phyloP scores from a whole-genome alignment of 1,140 invertebrate genomes.

The Eulimnadia texana region DNA sequence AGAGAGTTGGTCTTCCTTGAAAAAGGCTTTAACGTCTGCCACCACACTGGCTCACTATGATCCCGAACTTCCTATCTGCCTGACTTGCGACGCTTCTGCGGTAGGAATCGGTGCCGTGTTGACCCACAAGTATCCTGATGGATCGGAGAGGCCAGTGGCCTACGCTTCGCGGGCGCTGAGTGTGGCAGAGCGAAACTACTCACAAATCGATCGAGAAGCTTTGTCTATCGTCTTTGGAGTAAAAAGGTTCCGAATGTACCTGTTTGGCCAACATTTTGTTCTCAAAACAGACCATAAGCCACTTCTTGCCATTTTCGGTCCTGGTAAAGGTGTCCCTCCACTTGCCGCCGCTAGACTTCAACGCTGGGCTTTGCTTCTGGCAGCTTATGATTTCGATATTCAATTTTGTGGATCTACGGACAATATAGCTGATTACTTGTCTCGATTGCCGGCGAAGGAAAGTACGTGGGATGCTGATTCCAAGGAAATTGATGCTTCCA shows the following conservation, averaged over 20 bases:
- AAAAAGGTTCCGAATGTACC: slow-evolving; percentile 26
- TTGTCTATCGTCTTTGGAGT: slow-evolving; percentile 27
- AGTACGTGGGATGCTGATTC: background rate
- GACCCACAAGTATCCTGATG: slow-evolving; percentile 26
- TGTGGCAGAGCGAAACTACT: slow-evolving; percentile 24
- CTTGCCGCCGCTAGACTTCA: slow-evolving; percentile 26
- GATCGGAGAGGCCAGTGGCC: slow-evolving; percentile 30
- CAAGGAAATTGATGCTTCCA: background rate
- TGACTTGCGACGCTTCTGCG: slow-evolving; percentile 30
- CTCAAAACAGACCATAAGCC: slow-evolving; percentile 29
- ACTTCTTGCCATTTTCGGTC: slow-evolving; percentile 23
- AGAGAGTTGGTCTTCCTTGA: background rate
- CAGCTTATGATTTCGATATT: slow-evolving; percentile 27
- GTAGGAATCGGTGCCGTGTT: slow-evolving; percentile 33
- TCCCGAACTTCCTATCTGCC: slow-evolving; percentile 33
- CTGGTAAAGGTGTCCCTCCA: slow-evolving; percentile 22
- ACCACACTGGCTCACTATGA: slow-evolving; percentile 28
- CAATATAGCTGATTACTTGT: slow-evolving; percentile 23
- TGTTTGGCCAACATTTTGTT: slow-evolving; percentile 28
- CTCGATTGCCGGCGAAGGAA: slow-evolving; percentile 17
- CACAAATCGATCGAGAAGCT: slow-evolving; percentile 29
- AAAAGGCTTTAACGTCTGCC: background rate
- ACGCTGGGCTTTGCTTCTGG: slow-evolving; percentile 27
- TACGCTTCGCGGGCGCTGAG: slow-evolving; percentile 29
- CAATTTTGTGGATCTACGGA: slow-evolving; percentile 23